Percentiles rank a stretch among this genome's conserved stretches.
These are phyloP conservation scores for Pogonognathellus flavescens DNA, from an alignment of 1,140 invertebrate species.

Conservation along the genomic window DNA sequence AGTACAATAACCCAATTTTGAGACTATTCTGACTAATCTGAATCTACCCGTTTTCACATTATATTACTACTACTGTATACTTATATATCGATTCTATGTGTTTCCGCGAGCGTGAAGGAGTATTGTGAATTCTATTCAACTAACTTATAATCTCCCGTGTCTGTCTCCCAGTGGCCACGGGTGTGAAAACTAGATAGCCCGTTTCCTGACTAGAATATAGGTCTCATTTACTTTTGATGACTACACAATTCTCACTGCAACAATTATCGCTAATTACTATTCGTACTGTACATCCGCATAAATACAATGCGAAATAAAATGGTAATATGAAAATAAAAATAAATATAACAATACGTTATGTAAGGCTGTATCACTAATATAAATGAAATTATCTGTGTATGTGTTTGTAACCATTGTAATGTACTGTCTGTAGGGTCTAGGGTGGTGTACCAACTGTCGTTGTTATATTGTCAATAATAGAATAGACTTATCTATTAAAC, in stretches of 20 bases:
- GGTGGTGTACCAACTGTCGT: no score
- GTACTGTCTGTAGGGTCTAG: neutral
- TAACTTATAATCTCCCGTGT: neutral
- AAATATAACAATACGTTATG: neutral
- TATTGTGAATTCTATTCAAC: slow-evolving; percentile 13
- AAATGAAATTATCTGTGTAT: neutral
- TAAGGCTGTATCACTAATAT: no score
- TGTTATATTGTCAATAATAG: no score
- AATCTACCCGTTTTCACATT: slow-evolving; percentile 12
- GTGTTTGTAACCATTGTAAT: neutral
- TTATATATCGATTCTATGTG: slow-evolving; percentile 11
- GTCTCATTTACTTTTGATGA: slow-evolving; percentile 47
- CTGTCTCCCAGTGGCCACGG: slow-evolving; percentile 32
- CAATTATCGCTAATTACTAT: slow-evolving; percentile 45
- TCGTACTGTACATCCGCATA: neutral
- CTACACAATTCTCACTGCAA: neutral
- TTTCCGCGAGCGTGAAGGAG: neutral
- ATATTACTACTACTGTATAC: neutral
- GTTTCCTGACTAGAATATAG: slow-evolving; percentile 13
- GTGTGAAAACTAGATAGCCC: slow-evolving; percentile 38
- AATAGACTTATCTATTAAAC: no score
- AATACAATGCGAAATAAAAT: neutral
- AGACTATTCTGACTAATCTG: slow-evolving; percentile 25
- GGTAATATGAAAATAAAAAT: neutral
- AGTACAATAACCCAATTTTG: slow-evolving; percentile 34